phyloP scores from a whole-genome alignment of 2,888 invertebrate genomes.

The Alentia gelatinosa region DNA sequence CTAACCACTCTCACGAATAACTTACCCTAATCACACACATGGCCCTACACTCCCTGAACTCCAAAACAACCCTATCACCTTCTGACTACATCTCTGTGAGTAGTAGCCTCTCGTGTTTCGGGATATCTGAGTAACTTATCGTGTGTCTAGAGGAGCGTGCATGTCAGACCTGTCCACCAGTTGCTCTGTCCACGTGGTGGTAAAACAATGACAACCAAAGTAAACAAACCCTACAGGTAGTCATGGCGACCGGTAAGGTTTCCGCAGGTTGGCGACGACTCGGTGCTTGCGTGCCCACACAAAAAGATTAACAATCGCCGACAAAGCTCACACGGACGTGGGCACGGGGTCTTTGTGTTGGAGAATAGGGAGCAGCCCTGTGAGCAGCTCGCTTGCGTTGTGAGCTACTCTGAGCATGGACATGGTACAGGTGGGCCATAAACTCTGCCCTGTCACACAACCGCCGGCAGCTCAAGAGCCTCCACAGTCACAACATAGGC shows the following conservation, averaged over 20 bases:
- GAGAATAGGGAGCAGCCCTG: not conserved
- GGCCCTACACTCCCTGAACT: too few relatives aligned
- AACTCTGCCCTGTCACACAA: not conserved
- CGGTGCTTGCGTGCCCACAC: not conserved
- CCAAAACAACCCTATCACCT: too few relatives aligned
- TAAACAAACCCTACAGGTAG: not conserved
- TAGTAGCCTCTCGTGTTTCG: too few relatives aligned
- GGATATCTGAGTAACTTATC: too few relatives aligned
- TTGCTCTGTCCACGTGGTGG: not conserved
- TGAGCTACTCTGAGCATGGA: not conserved
- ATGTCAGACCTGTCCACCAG: not conserved
- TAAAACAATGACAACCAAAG: conserved; percentile 10
- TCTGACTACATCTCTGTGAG: too few relatives aligned
- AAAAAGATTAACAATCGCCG: not conserved
- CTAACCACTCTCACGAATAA: too few relatives aligned
- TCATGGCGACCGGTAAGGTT: not conserved
- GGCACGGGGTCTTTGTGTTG: not conserved
- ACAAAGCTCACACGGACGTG: not conserved
- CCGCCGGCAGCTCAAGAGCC: not conserved
- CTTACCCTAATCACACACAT: too few relatives aligned
- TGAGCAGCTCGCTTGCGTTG: not conserved
- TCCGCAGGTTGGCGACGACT: not conserved
- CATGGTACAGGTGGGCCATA: not conserved
- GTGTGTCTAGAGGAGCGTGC: not conserved
- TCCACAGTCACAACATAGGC: not conserved